A percentile compares a stretch with the other conserved stretches of the same genome.
These are phyloP conservation scores for Pseudomyrmex dendroicus DNA, from an alignment of 1,140 invertebrate genomes.

Conservation along the genomic window DNA sequence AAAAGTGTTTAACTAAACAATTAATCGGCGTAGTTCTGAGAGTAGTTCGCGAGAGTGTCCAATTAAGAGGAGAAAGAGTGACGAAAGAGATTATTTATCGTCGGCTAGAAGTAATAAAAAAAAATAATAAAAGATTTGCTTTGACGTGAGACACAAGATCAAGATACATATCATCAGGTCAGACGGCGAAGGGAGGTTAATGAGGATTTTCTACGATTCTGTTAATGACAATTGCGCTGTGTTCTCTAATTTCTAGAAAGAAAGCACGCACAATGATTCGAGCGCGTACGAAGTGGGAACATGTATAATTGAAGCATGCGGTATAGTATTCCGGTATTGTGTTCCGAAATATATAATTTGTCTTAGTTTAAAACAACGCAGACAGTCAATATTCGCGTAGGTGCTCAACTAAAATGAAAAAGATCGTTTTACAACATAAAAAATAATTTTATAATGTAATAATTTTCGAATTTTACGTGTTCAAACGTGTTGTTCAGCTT, in stretches of 20 bases:
- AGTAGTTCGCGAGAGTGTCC: slow-evolving; percentile 18
- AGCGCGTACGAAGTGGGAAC: too few relatives aligned
- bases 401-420: too few relatives aligned
- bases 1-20: too few relatives aligned
- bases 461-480: too few relatives aligned
- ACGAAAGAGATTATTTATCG: neutral
- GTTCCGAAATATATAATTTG: too few relatives aligned
- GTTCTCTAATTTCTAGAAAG: slow-evolving; percentile 54
- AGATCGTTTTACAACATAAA: too few relatives aligned
- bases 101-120: neutral
- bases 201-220: slow-evolving; percentile 42
- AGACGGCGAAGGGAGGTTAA: slow-evolving; percentile 27
- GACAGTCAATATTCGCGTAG: too few relatives aligned
- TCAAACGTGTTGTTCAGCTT: too few relatives aligned
- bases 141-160: slow-evolving; percentile 11
- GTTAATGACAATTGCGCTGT: slow-evolving; percentile 43
- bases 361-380: too few relatives aligned
- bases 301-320: too few relatives aligned
- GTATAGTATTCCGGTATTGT: too few relatives aligned
- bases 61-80: slow-evolving; percentile 32
- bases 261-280: slow-evolving; percentile 52
- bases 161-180: slow-evolving; percentile 3
- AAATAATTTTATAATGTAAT: neutral
- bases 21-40: neutral
- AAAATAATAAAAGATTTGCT: slow-evolving; percentile 42